A percentile compares a stretch with the other conserved stretches of the same genome.
These are phyloP conservation scores for Creontiades dilutus DNA, from an alignment of 2,888 invertebrate genomes.

Conservation along the genomic window DNA sequence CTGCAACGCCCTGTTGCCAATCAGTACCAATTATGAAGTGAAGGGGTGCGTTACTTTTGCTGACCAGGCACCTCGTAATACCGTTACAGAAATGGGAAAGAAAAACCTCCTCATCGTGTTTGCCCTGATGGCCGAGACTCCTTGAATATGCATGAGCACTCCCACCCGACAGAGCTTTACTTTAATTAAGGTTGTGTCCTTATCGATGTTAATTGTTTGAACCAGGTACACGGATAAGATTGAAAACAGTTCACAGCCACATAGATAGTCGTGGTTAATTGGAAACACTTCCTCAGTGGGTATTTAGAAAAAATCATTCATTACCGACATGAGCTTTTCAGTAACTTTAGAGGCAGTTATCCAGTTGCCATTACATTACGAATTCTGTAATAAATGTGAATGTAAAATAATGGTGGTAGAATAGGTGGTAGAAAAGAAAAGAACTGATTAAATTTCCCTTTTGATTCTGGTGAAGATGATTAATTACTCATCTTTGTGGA, in stretches of 20 bases:
- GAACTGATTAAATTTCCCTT: too few relatives aligned
- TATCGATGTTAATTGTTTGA: constrained; percentile 32
- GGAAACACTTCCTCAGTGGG: not conserved
- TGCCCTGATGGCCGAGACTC: constrained; percentile 15
- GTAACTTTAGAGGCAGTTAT: too few relatives aligned
- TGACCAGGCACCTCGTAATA: not conserved
- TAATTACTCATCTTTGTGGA: too few relatives aligned
- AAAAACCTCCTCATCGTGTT: not conserved
- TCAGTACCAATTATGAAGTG: constrained; percentile 40
- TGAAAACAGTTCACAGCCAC: constrained; percentile 1
- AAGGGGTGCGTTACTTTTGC: constrained; percentile 33
- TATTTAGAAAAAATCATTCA: too few relatives aligned
- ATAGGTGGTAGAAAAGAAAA: too few relatives aligned
- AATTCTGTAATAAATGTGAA: too few relatives aligned
- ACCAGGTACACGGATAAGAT: constrained; percentile 11
- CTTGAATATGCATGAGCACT: constrained; percentile 39
- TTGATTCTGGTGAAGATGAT: too few relatives aligned
- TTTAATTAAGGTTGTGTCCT: constrained; percentile 27
- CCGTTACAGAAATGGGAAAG: constrained; percentile 33
- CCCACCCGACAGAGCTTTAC: constrained; percentile 18
- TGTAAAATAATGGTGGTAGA: too few relatives aligned
- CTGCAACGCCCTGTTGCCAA: constrained; percentile 42
- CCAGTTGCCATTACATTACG: too few relatives aligned
- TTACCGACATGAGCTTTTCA: too few relatives aligned
- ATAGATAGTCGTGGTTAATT: constrained; percentile 21